Base-by-base conservation (phyloP, 2,888 invertebrate species). In the Leptopilina myrica region DNA sequence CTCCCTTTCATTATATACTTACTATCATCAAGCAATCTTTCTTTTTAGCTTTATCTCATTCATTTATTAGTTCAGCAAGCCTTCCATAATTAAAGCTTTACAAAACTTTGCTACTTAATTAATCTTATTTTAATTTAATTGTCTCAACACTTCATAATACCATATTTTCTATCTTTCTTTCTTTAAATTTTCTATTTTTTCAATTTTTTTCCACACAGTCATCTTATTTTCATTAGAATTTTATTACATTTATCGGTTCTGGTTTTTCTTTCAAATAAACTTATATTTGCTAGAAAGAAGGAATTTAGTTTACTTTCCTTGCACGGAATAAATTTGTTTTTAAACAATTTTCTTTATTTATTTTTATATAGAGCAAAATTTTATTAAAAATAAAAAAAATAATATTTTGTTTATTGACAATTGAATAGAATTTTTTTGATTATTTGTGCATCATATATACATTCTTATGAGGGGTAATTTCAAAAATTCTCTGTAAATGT, bases 1-100 rank as follows among this genome's bases (percentile, higher is more conserved):
- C 8, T 67, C 49, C 15, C 49, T 20, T 69, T 69, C 69, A 53
- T 26, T 53, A 65, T 65, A 33, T 33, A 15, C 69, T 4, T 53
- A 20, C 69, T 69, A 53, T 69, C 49, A 53, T 53, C 69, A 69
- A 69, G 53, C 49, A 69, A 69, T 69, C 69, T 69, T 69, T 53
- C 11, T 26, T 69, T 43, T 69, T 26, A 12, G 49, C 26, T 69
- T 69, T 69, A 69, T 69, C 69, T 69, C 53, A 12, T 69, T 53
- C 12, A 53, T 53, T 53, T 49, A 7, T 26, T 46, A 49, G 49
- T 26, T 53, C 69, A 69, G 8, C 14, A 2, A 15, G 66, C 43
- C 43, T n/a, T 1, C 49, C 49, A 20, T 69, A 69, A 69, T 69
- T 69, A 69, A 69, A 53, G 12, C 20, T 53, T 14, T 4, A 14